These are phyloP conservation scores for Blera fallax DNA, from an alignment of 2,888 invertebrate genomes.

Conservation along the genomic window DNA sequence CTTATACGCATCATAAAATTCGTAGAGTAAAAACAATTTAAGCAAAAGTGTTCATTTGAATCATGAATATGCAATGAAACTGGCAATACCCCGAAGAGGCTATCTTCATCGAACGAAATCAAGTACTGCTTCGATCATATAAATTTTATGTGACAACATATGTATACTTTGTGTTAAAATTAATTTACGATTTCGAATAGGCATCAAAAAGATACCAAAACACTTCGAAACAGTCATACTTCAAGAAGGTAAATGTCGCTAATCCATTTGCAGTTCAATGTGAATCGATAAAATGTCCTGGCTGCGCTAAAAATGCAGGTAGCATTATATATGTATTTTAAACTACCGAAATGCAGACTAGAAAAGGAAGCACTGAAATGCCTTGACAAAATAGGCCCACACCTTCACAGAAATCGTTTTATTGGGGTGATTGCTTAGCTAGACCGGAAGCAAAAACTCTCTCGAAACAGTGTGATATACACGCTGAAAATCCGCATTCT, in stretches of 20 bases:
- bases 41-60: too few species aligned
- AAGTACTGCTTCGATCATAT: too few species aligned
- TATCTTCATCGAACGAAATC: too few species aligned
- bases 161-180: too few species aligned
- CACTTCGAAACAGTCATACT: neutral
- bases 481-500: constrained; percentile 26
- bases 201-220: neutral
- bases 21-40: too few species aligned
- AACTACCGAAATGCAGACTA: neutral
- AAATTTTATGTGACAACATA: too few species aligned
- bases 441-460: constrained; percentile 17
- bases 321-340: neutral
- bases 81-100: too few species aligned
- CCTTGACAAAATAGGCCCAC: constrained; percentile 13
- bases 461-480: constrained; percentile 3
- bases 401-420: constrained; percentile 11
- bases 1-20: too few species aligned
- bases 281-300: constrained; percentile 15
- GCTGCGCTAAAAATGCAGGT: constrained; percentile 26
- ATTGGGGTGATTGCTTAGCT: constrained; percentile 1
- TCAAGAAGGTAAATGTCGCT: constrained; percentile 9
- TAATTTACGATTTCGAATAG: too few species aligned
- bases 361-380: neutral
- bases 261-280: constrained; percentile 17
- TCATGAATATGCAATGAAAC: too few species aligned